Conservation (phyloP, 2,113 vertebrate genomes). For the Scatophagus argus region DNA sequence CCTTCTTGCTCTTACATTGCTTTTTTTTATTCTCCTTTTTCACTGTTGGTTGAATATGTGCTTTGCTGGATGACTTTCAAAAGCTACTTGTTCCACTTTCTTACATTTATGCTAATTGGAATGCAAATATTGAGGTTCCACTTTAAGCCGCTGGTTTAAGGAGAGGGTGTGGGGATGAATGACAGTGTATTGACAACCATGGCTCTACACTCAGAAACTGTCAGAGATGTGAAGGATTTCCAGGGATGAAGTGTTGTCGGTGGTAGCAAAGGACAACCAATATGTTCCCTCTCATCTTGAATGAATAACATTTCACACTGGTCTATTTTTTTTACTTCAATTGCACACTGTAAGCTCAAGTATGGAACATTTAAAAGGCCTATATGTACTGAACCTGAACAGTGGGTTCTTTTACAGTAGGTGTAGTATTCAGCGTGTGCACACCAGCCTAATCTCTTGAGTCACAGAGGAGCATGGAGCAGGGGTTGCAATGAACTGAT, state of each 20-base stretch:
- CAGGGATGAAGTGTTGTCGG: conserved; percentile 64
- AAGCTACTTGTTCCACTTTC: conserved; percentile 83
- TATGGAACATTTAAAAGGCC: conserved; percentile 50
- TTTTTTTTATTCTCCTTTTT: conserved; percentile 12
- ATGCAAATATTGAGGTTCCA: conserved; percentile 80
- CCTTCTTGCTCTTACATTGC: conserved; percentile 38
- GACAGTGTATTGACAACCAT: conserved; percentile 67
- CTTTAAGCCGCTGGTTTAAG: conserved; percentile 80
- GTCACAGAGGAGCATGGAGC: conserved; percentile 62
- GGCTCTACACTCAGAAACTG: conserved; percentile 60
- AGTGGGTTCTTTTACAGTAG: conserved; percentile 68
- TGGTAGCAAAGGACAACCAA: conserved; percentile 61
- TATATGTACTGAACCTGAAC: conserved; percentile 50
- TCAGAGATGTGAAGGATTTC: conserved; percentile 56
- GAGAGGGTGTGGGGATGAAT: conserved; percentile 55
- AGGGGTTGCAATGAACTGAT: conserved; percentile 61
- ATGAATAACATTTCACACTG: conserved; percentile 70
- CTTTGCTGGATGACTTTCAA: conserved; percentile 84
- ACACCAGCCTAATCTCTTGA: conserved; percentile 70
- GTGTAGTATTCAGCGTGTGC: conserved; percentile 59
- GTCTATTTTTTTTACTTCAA: conserved; percentile 63
- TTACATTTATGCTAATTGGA: conserved; percentile 83
- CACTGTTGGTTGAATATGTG: conserved; percentile 64
- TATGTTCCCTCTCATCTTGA: conserved; percentile 67
- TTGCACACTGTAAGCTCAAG: conserved; percentile 56